Percentiles rank a stretch among this genome's conserved stretches.
phyloP scores from a whole-genome alignment of 2,888 invertebrate genomes.

The Tanytarsus gracilentus region DNA sequence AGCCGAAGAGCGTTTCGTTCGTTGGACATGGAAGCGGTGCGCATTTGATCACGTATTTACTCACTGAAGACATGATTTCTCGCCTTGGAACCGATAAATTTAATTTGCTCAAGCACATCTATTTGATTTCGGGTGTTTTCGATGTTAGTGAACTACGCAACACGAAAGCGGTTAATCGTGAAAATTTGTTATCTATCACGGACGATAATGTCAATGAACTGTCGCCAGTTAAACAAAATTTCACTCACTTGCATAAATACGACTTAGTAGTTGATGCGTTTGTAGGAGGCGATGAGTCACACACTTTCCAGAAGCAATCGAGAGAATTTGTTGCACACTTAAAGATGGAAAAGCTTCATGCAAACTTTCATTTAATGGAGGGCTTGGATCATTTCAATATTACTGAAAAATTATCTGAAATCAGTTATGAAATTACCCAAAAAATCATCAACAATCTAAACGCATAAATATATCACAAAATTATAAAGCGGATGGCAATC shows the following conservation, averaged over 20 bases:
- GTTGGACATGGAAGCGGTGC: slow-evolving; percentile 84
- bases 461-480: background rate
- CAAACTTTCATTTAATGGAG: slow-evolving; percentile 47
- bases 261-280: slow-evolving; percentile 34
- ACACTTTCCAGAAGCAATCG: slow-evolving; percentile 59
- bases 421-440: slow-evolving; percentile 45
- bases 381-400: slow-evolving; percentile 66
- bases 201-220: slow-evolving; percentile 46
- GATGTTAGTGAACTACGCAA: slow-evolving; percentile 57
- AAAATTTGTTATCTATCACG: slow-evolving; percentile 53
- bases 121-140: slow-evolving; percentile 69
- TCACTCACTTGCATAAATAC: slow-evolving; percentile 42
- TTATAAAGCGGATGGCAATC: too few species aligned
- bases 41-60: slow-evolving; percentile 60
- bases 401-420: slow-evolving; percentile 57
- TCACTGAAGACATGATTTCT: slow-evolving; percentile 44
- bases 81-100: slow-evolving; percentile 31
- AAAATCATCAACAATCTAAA: slow-evolving; percentile 12
- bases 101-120: slow-evolving; percentile 44
- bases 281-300: slow-evolving; percentile 38
- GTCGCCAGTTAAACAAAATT: slow-evolving; percentile 49
- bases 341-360: slow-evolving; percentile 48
- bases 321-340: slow-evolving; percentile 44
- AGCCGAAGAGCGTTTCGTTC: slow-evolving; percentile 60
- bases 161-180: slow-evolving; percentile 56